Percentiles rank a stretch among this genome's conserved stretches.
phyloP scores from a whole-genome alignment of 2,113 vertebrate species.

The Megaceryle maxima region DNA sequence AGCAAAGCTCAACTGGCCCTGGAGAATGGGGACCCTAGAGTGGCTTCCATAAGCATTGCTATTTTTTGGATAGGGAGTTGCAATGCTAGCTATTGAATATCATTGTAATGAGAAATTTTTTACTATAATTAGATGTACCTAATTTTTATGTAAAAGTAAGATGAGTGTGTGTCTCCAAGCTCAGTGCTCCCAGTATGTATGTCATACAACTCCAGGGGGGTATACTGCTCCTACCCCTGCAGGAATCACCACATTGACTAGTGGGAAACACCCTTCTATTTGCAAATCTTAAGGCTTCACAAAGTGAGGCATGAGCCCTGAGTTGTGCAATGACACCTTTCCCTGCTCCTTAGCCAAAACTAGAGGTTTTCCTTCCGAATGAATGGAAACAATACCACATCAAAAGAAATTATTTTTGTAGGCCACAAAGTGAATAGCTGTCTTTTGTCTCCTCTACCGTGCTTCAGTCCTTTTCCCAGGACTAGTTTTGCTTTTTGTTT shows the following conservation, averaged over 20 bases:
- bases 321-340: neutral
- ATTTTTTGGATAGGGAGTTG: neutral
- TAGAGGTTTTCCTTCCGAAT: neutral
- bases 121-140: neutral
- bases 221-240: accelerated
- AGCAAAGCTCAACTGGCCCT: neutral
- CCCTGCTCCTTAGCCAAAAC: neutral
- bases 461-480: neutral
- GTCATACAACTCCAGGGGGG: neutral
- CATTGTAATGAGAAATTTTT: neutral
- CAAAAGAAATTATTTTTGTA: neutral
- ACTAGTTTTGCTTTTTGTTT: neutral
- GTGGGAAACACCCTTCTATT: neutral
- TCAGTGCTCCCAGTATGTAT: neutral
- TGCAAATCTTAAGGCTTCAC: neutral
- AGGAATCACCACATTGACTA: neutral
- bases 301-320: neutral
- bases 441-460: neutral
- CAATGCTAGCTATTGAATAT: neutral
- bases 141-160: neutral
- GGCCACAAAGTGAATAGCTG: neutral
- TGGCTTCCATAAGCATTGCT: neutral
- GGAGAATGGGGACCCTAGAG: neutral
- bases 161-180: neutral
- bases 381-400: neutral